A percentile compares a stretch with the other conserved stretches of the same genome.
These are phyloP conservation scores for Cisticola juncidis DNA, from an alignment of 2,113 vertebrate genomes.

Conservation along the genomic window DNA sequence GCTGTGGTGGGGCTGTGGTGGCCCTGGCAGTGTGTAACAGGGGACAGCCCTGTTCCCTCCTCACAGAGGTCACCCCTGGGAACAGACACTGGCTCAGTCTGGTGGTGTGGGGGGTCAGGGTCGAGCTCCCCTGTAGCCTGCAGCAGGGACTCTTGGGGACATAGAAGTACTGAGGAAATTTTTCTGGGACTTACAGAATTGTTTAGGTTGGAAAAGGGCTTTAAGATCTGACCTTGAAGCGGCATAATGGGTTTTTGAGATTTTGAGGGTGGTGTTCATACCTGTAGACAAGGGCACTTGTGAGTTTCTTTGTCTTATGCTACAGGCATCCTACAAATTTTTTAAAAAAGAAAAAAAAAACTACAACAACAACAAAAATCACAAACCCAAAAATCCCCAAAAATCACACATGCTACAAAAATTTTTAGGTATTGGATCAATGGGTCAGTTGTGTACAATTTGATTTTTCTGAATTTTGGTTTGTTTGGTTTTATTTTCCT, in stretches of 20 bases:
- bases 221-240: background rate
- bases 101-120: fast-evolving
- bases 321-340: background rate
- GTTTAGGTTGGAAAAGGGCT: background rate
- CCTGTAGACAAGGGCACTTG: background rate
- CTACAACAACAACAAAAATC: background rate
- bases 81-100: fast-evolving
- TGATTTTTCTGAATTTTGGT: background rate
- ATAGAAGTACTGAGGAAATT: background rate
- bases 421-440: background rate
- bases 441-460: background rate
- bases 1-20: no score
- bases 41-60: fast-evolving
- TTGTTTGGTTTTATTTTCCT: background rate
- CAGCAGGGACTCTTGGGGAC: no score
- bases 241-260: background rate
- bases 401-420: background rate
- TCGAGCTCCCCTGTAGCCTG: fast-evolving
- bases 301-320: background rate
- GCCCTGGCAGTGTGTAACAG: fast-evolving
- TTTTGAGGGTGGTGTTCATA: background rate
- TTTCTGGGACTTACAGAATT: background rate
- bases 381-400: background rate
- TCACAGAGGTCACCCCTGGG: background rate
- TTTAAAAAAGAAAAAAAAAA: no score